phyloP scores from a whole-genome alignment of 2,797 vertebrate species.

The Amblyraja radiata region DNA sequence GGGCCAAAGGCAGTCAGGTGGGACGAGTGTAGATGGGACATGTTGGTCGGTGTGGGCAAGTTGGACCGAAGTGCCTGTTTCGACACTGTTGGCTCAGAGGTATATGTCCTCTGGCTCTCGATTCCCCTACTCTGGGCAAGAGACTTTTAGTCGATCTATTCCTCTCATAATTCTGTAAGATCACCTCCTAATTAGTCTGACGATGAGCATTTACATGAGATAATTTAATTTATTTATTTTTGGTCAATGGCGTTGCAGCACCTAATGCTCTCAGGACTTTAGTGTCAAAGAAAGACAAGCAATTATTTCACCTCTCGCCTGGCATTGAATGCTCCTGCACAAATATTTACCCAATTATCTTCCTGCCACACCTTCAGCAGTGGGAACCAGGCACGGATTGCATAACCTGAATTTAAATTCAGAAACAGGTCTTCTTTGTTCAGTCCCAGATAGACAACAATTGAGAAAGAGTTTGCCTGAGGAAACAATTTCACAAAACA shows the following conservation, averaged over 20 bases:
- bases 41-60: too few species aligned
- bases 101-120: too few species aligned
- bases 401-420: conserved; percentile 18
- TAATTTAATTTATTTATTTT: not conserved
- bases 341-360: conserved; percentile 11
- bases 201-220: not conserved
- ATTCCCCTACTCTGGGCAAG: too few species aligned
- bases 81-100: too few species aligned
- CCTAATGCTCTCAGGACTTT: not conserved
- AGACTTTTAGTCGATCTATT: too few species aligned
- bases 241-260: not conserved
- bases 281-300: not conserved
- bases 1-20: too few species aligned
- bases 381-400: not conserved
- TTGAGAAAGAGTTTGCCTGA: not conserved
- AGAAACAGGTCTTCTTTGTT: conserved; percentile 31
- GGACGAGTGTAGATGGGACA: too few species aligned
- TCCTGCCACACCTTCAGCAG: not conserved
- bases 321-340: not conserved
- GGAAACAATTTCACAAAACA: not conserved
- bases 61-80: too few species aligned
- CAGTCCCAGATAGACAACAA: not conserved
- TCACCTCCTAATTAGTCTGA: not conserved
- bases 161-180: too few species aligned
- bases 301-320: not conserved